Conservation (phyloP, 2,113 vertebrate species). For the Notothenia rossii region DNA sequence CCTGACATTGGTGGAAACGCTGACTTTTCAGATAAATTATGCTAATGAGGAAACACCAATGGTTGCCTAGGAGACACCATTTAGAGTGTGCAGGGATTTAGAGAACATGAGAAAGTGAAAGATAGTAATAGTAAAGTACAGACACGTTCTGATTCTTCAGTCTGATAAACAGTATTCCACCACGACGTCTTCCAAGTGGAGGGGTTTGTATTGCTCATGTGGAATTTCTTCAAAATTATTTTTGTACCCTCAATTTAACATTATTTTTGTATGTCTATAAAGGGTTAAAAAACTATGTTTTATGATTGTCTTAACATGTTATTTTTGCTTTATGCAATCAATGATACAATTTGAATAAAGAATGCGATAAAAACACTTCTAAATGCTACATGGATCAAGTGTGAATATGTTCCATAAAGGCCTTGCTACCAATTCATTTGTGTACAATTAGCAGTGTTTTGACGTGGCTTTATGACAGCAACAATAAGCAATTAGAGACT, state of each 20-base stretch:
- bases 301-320: too few species aligned
- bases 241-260: too few species aligned
- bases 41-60: slow-evolving; percentile 18
- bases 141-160: too few species aligned
- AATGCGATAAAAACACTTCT: neutral
- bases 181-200: too few species aligned
- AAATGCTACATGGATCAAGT: slow-evolving; percentile 24
- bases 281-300: too few species aligned
- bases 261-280: neutral
- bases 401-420: slow-evolving; percentile 60
- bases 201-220: too few species aligned
- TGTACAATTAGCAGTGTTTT: slow-evolving; percentile 55
- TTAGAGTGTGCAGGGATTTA: neutral
- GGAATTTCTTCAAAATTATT: too few species aligned
- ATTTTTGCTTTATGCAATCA: too few species aligned
- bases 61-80: slow-evolving; percentile 3
- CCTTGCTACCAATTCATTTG: slow-evolving; percentile 68
- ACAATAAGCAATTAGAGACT: slow-evolving; percentile 72
- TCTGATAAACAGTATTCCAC: too few species aligned
- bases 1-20: slow-evolving; percentile 26
- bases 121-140: neutral
- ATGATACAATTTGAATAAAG: too few species aligned
- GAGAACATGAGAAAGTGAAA: neutral
- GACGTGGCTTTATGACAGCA: slow-evolving; percentile 54
- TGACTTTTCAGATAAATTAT: slow-evolving; percentile 24